A percentile compares a stretch with the other conserved stretches of the same genome.
Conservation (phyloP, 2,797 vertebrate genomes). For the Pteronotus mesoamericanus region DNA sequence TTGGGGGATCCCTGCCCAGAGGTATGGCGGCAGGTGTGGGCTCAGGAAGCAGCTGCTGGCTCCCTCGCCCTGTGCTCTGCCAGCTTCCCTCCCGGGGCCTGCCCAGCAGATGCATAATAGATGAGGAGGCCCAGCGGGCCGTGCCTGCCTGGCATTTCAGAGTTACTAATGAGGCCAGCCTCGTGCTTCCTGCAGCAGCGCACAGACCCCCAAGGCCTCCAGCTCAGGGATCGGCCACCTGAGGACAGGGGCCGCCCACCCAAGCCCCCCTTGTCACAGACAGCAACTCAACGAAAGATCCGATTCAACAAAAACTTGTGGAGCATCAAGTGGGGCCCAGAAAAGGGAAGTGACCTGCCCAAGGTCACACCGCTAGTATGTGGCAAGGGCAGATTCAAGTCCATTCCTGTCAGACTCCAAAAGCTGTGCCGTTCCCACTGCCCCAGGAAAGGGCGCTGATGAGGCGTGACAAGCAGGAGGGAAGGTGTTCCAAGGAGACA, state of each 20-base stretch:
- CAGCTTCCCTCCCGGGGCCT: conserved; percentile 51
- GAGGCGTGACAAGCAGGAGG: not conserved
- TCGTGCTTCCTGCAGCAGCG: not conserved
- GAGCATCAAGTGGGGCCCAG: not conserved
- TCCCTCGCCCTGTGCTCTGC: not conserved
- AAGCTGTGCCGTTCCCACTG: not conserved
- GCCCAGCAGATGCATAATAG: conserved; percentile 65
- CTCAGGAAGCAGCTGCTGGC: conserved; percentile 54
- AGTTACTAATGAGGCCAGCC: conserved; percentile 56
- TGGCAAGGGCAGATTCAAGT: not conserved
- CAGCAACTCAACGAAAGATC: not conserved
- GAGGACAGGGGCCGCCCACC: not conserved
- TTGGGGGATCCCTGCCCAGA: not conserved
- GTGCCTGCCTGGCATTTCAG: conserved; percentile 69
- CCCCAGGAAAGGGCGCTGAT: not conserved
- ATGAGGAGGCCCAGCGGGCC: conserved; percentile 61
- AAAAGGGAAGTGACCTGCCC: not conserved
- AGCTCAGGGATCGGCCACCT: not conserved
- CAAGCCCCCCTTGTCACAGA: not conserved
- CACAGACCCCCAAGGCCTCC: not conserved
- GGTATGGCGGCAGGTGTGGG: conserved; percentile 18
- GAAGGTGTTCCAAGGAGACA: not conserved
- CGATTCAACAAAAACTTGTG: not conserved
- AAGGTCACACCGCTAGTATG: not conserved
- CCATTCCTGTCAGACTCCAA: not conserved